Conservation (phyloP, 2,797 vertebrate genomes). For the Nyctalus aviator region DNA sequence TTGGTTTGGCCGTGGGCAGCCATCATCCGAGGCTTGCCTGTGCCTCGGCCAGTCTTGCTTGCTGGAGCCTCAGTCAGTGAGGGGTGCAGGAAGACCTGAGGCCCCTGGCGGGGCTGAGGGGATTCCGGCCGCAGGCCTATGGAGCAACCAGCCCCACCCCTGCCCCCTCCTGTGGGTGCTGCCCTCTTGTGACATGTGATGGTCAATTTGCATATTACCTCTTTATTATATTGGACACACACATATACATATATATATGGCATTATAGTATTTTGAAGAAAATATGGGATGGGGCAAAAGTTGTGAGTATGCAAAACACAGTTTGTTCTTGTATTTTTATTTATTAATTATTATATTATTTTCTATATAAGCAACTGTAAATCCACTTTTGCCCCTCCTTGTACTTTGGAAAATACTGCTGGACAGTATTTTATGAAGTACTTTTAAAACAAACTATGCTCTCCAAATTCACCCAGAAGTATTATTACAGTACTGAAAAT, state of each 20-base stretch:
- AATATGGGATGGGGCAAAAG: background rate
- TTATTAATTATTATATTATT: background rate
- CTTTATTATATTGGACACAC: too few relatives aligned
- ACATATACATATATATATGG: background rate
- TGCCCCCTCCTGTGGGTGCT: too few relatives aligned
- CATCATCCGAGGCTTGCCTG: too few relatives aligned
- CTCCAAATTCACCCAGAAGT: slow-evolving; percentile 13
- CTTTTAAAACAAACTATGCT: slow-evolving; percentile 25
- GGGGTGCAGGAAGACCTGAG: too few relatives aligned
- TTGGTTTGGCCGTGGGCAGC: too few relatives aligned
- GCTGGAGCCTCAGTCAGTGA: too few relatives aligned
- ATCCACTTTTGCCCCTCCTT: background rate
- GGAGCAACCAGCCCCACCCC: too few relatives aligned
- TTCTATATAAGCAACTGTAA: background rate
- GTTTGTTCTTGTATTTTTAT: background rate
- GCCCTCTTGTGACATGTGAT: too few relatives aligned
- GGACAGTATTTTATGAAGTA: slow-evolving; percentile 35
- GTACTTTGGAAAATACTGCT: background rate
- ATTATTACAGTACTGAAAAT: background rate
- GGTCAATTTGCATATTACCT: too few relatives aligned
- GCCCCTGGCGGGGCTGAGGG: too few relatives aligned
- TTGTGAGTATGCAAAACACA: background rate
- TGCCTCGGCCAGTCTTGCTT: too few relatives aligned
- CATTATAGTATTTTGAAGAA: slow-evolving; percentile 1
- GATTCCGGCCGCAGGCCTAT: too few relatives aligned